These are phyloP conservation scores for Anser cygnoides DNA, from an alignment of 2,113 vertebrate species.

Conservation along the genomic window DNA sequence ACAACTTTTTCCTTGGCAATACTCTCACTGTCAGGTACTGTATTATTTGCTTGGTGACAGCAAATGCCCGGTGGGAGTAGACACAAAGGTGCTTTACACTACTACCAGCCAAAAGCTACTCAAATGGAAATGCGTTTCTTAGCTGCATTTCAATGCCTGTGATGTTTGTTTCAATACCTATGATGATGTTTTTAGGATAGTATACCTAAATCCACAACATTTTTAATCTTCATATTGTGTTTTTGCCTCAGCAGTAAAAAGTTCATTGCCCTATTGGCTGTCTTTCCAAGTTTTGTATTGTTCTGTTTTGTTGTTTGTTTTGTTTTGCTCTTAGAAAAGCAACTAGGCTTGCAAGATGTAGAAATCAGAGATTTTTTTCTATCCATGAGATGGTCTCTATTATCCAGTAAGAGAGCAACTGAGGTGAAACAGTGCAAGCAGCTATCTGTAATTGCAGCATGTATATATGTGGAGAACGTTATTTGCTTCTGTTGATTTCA, in stretches of 20 bases:
- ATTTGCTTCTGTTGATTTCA: background rate
- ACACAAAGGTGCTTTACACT: constrained; percentile 11
- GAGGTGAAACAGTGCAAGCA: background rate
- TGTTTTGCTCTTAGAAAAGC: background rate
- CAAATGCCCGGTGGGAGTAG: background rate
- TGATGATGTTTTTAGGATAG: background rate
- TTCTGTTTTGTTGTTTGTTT: background rate
- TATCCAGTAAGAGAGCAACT: background rate
- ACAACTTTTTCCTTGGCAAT: background rate
- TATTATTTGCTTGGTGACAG: background rate
- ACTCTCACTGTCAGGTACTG: background rate
- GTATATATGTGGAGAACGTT: background rate
- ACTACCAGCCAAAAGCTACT: background rate
- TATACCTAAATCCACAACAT: background rate
- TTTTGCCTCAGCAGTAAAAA: background rate
- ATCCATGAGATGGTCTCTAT: background rate
- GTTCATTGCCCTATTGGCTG: background rate
- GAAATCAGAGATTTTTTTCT: background rate
- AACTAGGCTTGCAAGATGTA: background rate
- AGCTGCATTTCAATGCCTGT: background rate
- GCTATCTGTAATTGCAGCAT: background rate
- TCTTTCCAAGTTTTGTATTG: background rate
- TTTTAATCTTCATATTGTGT: background rate
- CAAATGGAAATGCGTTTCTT: background rate
- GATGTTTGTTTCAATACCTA: background rate